These are phyloP conservation scores for Etheostoma nigrum DNA, from an alignment of 2,797 vertebrate species.

Conservation along the genomic window DNA sequence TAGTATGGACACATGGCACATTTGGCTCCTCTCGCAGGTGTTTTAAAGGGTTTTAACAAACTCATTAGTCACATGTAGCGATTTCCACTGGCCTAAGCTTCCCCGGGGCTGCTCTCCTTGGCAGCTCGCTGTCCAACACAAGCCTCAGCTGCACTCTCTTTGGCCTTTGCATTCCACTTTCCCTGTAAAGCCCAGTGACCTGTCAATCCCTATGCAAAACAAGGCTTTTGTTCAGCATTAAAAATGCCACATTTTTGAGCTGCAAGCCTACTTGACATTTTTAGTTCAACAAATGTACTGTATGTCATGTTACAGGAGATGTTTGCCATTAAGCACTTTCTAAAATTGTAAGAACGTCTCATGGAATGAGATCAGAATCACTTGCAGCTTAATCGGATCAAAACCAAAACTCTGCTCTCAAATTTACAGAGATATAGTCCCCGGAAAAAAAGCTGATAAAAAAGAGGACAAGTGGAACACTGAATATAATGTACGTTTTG, in stretches of 20 bases:
- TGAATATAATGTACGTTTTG: background rate
- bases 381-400: constrained; percentile 3
- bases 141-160: constrained; percentile 35
- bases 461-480: background rate
- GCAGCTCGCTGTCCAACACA: constrained; percentile 36
- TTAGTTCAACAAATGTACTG: background rate
- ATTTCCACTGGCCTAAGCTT: constrained; percentile 29
- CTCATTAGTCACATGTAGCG: constrained; percentile 27
- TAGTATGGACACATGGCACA: constrained; percentile 13
- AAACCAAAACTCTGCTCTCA: background rate
- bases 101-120: constrained; percentile 23
- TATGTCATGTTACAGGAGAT: background rate
- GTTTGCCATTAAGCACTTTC: background rate
- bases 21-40: constrained; percentile 22
- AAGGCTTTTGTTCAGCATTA: background rate
- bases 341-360: constrained; percentile 8
- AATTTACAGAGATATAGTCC: background rate
- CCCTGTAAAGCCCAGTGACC: constrained; percentile 16
- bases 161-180: constrained; percentile 26
- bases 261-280: background rate
- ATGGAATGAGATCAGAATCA: constrained; percentile 3
- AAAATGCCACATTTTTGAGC: background rate
- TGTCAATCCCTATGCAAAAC: background rate
- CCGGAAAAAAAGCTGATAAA: constrained; percentile 13
- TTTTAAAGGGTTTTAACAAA: constrained; percentile 33